Evolutionary conservation across 1,140 invertebrate species (phyloP), one percentile per base, ranked within the genome.

Genomic region (Tetramorium alpestre): DNA sequence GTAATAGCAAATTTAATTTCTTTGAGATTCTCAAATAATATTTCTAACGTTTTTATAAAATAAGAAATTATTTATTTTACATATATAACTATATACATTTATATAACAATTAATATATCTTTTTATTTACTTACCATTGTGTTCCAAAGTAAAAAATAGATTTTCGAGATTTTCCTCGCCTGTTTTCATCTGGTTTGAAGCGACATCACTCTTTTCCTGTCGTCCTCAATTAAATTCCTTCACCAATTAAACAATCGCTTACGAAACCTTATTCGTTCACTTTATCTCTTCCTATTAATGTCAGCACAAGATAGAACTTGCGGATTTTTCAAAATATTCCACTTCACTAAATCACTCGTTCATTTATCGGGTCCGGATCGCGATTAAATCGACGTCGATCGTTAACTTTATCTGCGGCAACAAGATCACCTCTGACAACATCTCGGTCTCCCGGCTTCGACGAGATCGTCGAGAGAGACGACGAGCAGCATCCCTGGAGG

Each of bases 381-480:
- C 51, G 51, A 81, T 81, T 81, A 70, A 1, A 58, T 49, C 38
- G 51, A 82, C 38, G 22, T 33, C 41, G 67, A 22, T 60, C 10
- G 18, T 84, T 72, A 65, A 38, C 60, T 47, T 78, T 38, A 75
- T 70, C 77, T 67, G 41, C 92, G 80, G 76, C 88, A 91, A 70
- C 87, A 84, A 86, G 89, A 89, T 87, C 82, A 87, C 84, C 67
- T 94, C 91, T 93, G 93, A 93, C 93, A 94, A 94, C 89, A 93
- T 93, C 91, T 92, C 77, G 91, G 93, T 93, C 91, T 92, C 75
- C 33, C 47, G 44, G 78, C 75, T 38, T 64, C 64, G 78, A 60
- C 86, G 41, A 67, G 80, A 73, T 82, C 80, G 76, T 69, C 56
- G 41, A 28, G 22, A 87, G 54, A 84, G 41, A 75, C 51, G 11